Evolutionary conservation across 2,113 vertebrate genomes (phyloP), one percentile per base, ranked within the genome.

Genomic region (Origma solitaria): DNA sequence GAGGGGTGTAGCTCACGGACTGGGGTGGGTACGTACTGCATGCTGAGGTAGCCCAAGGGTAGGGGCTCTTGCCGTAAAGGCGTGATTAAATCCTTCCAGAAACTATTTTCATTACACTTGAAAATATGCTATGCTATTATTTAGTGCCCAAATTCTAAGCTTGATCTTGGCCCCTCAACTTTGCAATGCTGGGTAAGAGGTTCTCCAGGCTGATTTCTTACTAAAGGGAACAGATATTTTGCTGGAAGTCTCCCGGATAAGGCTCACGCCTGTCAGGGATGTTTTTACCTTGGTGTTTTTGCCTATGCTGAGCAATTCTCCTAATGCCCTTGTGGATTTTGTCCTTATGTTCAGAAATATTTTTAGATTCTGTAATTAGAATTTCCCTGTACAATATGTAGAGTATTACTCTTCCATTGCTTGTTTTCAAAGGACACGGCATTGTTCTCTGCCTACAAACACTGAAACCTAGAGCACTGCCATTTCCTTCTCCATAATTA

Each of bases 1-100:
- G 58, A 61, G 45, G 13, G 35, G 8, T 30, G 35, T 47, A 33
- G 31, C 1, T 4, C 7, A 2, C 6, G 7, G 10, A 1, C 2
- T 28, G 60, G 47, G 35, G 13, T 8, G 49, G 27, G 17, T 35
- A 11, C 57, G 17, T 35, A 11, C 57, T 57, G 37, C 31, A 1
- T 16, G 31, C 25, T 35, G 64, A 50, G 18, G 25, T 12, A 31
- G 49, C 31, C n/a, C 31, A 49, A 20, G 35, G 23, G 12, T 4
- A 42, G 45, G 14, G 20, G 18, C 25, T 90, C 0, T n/a, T 7
- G 45, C 15, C 22, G 9, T 1, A 3, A 66, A 62, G 44, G 11
- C 14, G 15, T 5, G 12, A 54, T 73, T 60, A 84, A 81, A 78
- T 61, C n/a, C 22, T 89, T 17, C 37, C 1, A 10, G 72, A 56